Conservation (phyloP, 2,113 vertebrate species). For the Danionella cerebrum region DNA sequence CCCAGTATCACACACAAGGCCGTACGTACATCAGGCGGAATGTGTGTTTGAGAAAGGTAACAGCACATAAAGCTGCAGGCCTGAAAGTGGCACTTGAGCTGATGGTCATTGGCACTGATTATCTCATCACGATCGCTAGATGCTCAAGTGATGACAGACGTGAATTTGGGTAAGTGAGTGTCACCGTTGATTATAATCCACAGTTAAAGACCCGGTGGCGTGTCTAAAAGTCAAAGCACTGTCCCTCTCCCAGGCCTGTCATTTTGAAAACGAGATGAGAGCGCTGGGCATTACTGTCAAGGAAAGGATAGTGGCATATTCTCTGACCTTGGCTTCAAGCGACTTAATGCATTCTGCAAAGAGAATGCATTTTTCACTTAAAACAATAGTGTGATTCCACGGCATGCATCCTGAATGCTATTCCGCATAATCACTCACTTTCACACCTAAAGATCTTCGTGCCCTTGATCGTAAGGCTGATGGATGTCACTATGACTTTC, state of each 20-base stretch:
- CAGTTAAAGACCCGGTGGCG: background rate
- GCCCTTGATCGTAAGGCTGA: constrained; percentile 13
- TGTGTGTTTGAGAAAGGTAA: background rate
- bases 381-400: background rate
- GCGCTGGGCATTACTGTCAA: background rate
- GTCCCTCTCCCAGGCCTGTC: constrained; percentile 20
- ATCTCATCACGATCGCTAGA: constrained; percentile 9
- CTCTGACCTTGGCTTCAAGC: background rate
- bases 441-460: background rate
- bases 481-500: constrained; percentile 1
- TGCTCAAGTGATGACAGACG: background rate
- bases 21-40: constrained; percentile 3
- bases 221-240: constrained; percentile 2
- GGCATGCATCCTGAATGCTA: constrained; percentile 1
- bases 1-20: background rate
- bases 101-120: constrained; percentile 22
- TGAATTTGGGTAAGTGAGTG: background rate
- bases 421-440: constrained; percentile 9
- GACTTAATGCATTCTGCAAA: background rate
- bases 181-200: constrained; percentile 25
- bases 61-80: background rate
- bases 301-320: background rate
- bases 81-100: background rate
- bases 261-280: constrained; percentile 30
- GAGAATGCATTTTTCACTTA: constrained; percentile 14